These are phyloP conservation scores for Ruditapes philippinarum DNA, from an alignment of 1,140 invertebrate genomes.

Conservation along the genomic window DNA sequence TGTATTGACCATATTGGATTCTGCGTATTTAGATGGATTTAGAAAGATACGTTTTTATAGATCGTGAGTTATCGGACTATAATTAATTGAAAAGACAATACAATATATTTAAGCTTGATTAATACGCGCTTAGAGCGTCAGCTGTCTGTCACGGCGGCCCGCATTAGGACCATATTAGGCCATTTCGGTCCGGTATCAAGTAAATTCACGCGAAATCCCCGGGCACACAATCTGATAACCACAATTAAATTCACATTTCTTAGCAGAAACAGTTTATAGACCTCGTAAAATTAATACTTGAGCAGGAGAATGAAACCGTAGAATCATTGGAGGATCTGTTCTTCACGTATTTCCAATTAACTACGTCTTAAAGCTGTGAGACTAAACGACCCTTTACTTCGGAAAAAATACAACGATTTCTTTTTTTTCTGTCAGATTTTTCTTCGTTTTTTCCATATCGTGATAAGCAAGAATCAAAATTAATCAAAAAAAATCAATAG, in stretches of 20 bases:
- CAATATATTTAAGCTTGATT: conserved; percentile 57
- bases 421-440: no score
- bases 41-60: conserved; percentile 28
- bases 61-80: conserved; percentile 50
- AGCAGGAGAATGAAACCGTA: conserved; percentile 10
- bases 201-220: conserved; percentile 46
- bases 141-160: conserved; percentile 1
- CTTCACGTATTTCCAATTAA: conserved; percentile 8
- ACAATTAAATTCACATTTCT: conserved; percentile 63
- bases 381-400: no score
- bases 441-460: no score
- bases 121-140: conserved; percentile 40
- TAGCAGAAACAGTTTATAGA: conserved; percentile 41
- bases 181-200: conserved; percentile 36
- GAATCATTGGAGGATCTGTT: background rate
- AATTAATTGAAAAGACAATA: conserved; percentile 62
- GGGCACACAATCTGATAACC: conserved; percentile 53
- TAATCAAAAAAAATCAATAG: no score
- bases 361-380: no score
- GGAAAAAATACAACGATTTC: no score
- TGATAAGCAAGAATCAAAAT: no score
- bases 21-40: background rate
- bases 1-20: conserved; percentile 18
- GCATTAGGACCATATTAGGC: conserved; percentile 25
- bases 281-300: conserved; percentile 52